These are phyloP conservation scores for Vulpes ferrilata DNA, from an alignment of 2,113 vertebrate genomes.

Conservation along the genomic window DNA sequence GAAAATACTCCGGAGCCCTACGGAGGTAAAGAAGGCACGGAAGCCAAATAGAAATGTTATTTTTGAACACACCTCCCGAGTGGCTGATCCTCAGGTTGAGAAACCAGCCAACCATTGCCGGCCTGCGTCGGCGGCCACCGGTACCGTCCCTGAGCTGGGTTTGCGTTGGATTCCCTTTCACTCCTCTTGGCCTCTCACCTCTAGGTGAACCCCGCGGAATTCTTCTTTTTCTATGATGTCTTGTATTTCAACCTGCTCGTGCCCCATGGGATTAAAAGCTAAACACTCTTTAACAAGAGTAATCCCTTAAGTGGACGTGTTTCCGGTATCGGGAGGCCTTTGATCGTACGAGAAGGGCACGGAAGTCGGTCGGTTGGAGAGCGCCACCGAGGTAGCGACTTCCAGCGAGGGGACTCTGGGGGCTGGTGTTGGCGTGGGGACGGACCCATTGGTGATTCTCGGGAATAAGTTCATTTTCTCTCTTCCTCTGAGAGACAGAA, in stretches of 20 bases:
- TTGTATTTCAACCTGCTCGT: constrained; percentile 80
- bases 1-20: background rate
- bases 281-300: constrained; percentile 67
- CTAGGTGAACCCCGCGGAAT: constrained; percentile 75
- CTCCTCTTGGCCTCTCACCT: constrained; percentile 71
- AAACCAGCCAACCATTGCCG: background rate
- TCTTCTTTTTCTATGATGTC: constrained; percentile 76
- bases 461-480: constrained; percentile 54
- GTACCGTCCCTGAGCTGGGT: background rate
- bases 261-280: constrained; percentile 65
- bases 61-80: background rate
- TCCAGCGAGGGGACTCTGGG: constrained; percentile 3
- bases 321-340: constrained; percentile 66
- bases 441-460: constrained; percentile 27
- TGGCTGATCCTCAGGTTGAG: background rate
- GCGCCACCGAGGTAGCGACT: constrained; percentile 60
- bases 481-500: constrained; percentile 24
- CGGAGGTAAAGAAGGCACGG: background rate
- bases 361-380: background rate
- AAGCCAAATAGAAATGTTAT: background rate
- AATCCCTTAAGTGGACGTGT: constrained; percentile 72
- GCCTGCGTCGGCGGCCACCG: background rate
- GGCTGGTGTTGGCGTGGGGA: constrained; percentile 67
- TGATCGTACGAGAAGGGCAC: constrained; percentile 38
- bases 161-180: constrained; percentile 74